A percentile compares a stretch with the other conserved stretches of the same genome.
Evolutionary conservation across 2,888 invertebrate genomes (phyloP).

Genomic region (Apodemia hepburni): DNA sequence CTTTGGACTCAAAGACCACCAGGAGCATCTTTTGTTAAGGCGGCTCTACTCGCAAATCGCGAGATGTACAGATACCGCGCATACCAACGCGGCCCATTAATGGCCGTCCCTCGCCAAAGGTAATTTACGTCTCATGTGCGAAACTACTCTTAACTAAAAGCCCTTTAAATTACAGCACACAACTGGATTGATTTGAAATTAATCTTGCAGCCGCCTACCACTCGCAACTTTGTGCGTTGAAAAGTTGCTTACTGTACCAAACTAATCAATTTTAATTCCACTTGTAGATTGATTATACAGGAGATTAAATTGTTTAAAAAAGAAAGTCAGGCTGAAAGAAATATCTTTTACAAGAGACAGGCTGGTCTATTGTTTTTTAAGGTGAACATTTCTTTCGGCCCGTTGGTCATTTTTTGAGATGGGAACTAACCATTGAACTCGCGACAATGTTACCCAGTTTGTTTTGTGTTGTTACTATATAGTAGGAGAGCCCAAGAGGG

Average conservation of each 20-base stretch:
- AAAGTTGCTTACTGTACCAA: neutral
- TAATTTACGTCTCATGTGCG: constrained; percentile 77
- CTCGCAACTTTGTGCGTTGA: constrained; percentile 10
- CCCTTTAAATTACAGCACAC: constrained; percentile 72
- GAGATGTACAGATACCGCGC: constrained; percentile 71
- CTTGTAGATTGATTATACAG: neutral
- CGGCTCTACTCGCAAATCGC: constrained; percentile 66
- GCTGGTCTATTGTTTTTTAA: too few species aligned
- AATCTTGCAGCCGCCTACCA: constrained; percentile 42
- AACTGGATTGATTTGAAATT: constrained; percentile 70
- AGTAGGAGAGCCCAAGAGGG: too few species aligned
- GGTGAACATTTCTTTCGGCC: too few species aligned
- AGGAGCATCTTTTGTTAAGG: constrained; percentile 67
- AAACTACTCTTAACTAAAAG: constrained; percentile 76
- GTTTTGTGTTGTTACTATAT: too few species aligned
- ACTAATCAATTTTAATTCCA: constrained; percentile 9
- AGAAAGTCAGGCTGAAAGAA: neutral
- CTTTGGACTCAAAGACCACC: constrained; percentile 64
- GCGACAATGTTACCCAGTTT: too few species aligned
- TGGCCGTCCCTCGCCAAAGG: constrained; percentile 64
- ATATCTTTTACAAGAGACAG: too few species aligned
- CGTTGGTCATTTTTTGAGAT: too few species aligned
- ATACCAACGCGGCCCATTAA: constrained; percentile 68
- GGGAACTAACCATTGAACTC: too few species aligned
- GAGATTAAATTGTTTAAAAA: neutral